phyloP scores from a whole-genome alignment of 2,797 vertebrate species.

The Mus caroli region DNA sequence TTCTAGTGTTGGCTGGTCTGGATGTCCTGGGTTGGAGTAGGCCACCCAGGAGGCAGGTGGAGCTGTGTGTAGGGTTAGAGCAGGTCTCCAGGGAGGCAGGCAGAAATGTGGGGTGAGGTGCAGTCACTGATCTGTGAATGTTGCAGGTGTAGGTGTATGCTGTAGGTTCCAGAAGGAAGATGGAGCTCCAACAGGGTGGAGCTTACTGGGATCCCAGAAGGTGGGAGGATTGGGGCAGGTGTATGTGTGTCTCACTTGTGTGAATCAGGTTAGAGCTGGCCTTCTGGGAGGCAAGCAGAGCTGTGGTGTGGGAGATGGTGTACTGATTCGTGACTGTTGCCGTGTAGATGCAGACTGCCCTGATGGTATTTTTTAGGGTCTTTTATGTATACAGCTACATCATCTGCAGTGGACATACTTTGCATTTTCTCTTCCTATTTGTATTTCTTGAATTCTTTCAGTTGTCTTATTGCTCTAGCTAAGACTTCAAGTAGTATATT shows the following conservation, averaged over 20 bases:
- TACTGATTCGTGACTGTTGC: neutral
- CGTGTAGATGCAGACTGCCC: neutral
- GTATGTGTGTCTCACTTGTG: neutral
- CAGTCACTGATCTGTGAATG: neutral
- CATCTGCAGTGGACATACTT: neutral
- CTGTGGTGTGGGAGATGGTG: neutral
- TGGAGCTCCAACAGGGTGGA: neutral
- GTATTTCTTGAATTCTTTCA: neutral
- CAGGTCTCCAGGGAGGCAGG: no score
- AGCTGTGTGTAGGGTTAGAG: no score
- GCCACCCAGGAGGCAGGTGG: no score
- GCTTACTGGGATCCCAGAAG: neutral
- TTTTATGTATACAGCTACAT: neutral
- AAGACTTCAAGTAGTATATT: neutral
- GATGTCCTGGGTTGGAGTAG: no score
- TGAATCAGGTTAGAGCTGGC: neutral
- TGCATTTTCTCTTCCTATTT: neutral
- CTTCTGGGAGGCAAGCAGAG: neutral
- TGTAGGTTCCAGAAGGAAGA: neutral
- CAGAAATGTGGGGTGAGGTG: no score
- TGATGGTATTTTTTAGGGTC: neutral
- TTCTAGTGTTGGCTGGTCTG: no score
- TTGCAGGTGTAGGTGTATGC: neutral
- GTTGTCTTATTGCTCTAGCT: neutral
- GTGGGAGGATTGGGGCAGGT: neutral